Base-by-base conservation (phyloP, 2,888 invertebrate species). In the Hydrotaea cyrtoneurina region DNA sequence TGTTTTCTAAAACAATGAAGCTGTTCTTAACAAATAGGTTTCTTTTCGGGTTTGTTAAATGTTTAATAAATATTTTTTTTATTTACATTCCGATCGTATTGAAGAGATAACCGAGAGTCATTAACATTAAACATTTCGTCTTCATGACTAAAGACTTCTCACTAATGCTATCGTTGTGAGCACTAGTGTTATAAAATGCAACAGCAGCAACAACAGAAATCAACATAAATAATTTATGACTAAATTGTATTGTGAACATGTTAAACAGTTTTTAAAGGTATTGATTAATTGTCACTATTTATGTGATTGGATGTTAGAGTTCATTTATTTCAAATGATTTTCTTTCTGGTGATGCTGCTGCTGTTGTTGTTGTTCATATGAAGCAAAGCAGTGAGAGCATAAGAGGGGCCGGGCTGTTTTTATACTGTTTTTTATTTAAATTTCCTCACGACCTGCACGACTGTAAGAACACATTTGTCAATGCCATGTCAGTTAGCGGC, bases 191-290 rank as follows among this genome's bases (percentile, higher is more conserved):
- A n/a, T n/a, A n/a, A n/a, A n/a, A 36, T 36, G 36, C 36, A 36
- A 36, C 3, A 5, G 39, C 39, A 2, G 50, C 43, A 43, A 43
- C 15, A 43, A 7, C 3, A 43, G 15, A 13, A 43, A 10, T 8
- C 62, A 15, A 62, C 31, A n/a, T 26, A 62, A 62, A 11, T 62
- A 36, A 62, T 62, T 62, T 62, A 23, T 62, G 31, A 62, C 23
- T 62, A 26, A 62, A 31, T 62, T 62, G 31, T n/a, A 62, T 62
- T 31, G 31, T 62, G 26, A 62, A 26, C 23, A 62, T 62, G 31
- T 62, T 62, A 62, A 62, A 26, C 31, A 31, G 59, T 23, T 15
- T 59, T 19, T 26, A 31, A 62, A 62, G 31, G 62, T 31, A n/a
- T 17, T n/a, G 11, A 62, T 31, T 11, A 21, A 62, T 62, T 62